A percentile compares a stretch with the other conserved stretches of the same genome.
Conservation (phyloP, 2,888 invertebrate species). For the Cantharis nigra region DNA sequence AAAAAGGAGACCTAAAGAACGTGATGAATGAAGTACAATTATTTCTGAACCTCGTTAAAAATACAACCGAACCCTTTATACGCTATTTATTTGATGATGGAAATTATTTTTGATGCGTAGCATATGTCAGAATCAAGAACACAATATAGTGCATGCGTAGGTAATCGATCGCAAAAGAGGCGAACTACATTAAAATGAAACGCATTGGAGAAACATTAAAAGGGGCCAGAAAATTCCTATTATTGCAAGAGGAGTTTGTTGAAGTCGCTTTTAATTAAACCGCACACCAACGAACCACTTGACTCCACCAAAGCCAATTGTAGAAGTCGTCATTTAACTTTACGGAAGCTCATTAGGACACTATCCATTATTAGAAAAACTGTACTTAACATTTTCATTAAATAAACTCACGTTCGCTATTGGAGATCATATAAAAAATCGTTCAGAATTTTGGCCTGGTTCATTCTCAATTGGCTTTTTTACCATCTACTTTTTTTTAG, state of each 20-base stretch:
- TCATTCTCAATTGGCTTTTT: constrained; percentile 33
- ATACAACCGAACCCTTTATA: constrained; percentile 30
- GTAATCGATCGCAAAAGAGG: not conserved
- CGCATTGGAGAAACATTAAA: constrained; percentile 31
- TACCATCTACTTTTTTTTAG: constrained; percentile 27
- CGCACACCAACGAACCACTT: constrained; percentile 38
- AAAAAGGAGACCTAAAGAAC: constrained; percentile 30
- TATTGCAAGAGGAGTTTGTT: constrained; percentile 37
- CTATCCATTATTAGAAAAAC: constrained; percentile 21
- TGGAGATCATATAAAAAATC: constrained; percentile 2
- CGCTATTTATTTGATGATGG: not conserved
- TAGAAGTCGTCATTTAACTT: constrained; percentile 25
- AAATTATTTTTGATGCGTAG: not conserved
- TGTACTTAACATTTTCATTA: constrained; percentile 17
- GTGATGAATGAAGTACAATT: constrained; percentile 40
- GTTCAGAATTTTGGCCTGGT: constrained; percentile 27
- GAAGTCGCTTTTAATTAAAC: constrained; percentile 42
- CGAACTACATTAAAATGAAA: constrained; percentile 7
- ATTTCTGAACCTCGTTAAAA: constrained; percentile 36
- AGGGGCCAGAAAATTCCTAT: constrained; percentile 39
- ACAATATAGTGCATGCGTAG: not conserved
- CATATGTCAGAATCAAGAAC: not conserved
- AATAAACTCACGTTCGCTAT: constrained; percentile 21
- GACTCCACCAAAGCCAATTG: constrained; percentile 37
- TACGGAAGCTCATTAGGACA: constrained; percentile 30